A percentile compares a stretch with the other conserved stretches of the same genome.
Conservation (phyloP, 2,113 vertebrate species). For the Ancistrus triradiatus region DNA sequence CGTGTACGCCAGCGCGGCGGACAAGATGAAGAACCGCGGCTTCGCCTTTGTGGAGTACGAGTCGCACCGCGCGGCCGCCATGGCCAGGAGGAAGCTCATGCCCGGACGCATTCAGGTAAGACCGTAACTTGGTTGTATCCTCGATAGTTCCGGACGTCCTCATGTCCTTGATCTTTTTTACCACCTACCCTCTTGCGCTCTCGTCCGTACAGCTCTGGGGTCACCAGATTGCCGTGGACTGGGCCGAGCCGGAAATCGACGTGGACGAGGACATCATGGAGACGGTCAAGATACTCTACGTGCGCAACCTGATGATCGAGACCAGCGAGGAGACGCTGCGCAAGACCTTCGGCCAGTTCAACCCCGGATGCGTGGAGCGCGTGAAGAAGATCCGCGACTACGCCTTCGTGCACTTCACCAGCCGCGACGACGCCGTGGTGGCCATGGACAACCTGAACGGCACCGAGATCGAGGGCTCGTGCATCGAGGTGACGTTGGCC, state of each 20-base stretch:
- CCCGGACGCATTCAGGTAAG: constrained; percentile 81
- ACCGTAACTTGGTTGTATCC: not conserved
- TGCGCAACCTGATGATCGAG: constrained; percentile 98
- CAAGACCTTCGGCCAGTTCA: constrained; percentile 90
- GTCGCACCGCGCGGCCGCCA: constrained; percentile 92
- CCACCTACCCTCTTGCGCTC: not conserved
- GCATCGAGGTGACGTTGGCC: constrained; percentile 94
- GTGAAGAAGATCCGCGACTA: constrained; percentile 98
- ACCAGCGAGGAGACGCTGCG: constrained; percentile 92
- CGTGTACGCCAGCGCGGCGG: constrained; percentile 93
- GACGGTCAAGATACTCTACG: constrained; percentile 97
- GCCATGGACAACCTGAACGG: constrained; percentile 95
- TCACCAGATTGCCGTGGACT: constrained; percentile 97
- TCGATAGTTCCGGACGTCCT: too few relatives aligned
- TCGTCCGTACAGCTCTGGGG: constrained; percentile 83
- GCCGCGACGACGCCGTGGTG: constrained; percentile 88
- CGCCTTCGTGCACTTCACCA: constrained; percentile 93
- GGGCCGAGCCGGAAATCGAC: constrained; percentile 97
- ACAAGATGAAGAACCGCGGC: constrained; percentile 99
- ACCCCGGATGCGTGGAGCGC: constrained; percentile 90
- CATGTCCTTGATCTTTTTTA: too few relatives aligned
- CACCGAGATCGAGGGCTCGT: constrained; percentile 91
- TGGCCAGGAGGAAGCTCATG: constrained; percentile 97
- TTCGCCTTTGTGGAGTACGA: constrained; percentile 98
- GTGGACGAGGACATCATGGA: constrained; percentile 99